These are phyloP conservation scores for Melanotaenia parkinsoni DNA, from an alignment of 2,797 vertebrate genomes.

Conservation along the genomic window DNA sequence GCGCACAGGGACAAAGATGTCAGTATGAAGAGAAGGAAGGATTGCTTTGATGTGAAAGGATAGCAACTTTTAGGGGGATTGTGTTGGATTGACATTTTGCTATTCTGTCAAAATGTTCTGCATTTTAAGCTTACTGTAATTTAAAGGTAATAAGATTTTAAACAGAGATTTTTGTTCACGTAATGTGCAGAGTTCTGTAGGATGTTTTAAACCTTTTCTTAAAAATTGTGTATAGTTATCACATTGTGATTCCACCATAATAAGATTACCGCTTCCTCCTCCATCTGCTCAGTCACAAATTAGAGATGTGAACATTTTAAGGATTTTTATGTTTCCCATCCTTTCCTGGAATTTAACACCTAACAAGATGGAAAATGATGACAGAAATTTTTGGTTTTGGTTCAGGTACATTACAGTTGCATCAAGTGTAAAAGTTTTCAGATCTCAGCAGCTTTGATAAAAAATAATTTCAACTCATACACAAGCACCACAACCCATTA, in stretches of 20 bases:
- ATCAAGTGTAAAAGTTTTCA: conserved; percentile 14
- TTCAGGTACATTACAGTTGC: neutral
- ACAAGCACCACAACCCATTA: conserved; percentile 7
- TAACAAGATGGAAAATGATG: neutral
- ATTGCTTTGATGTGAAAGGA: neutral
- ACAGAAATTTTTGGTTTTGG: neutral
- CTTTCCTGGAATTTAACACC: neutral
- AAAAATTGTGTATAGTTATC: no score
- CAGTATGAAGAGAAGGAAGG: conserved; percentile 26
- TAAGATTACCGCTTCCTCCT: no score
- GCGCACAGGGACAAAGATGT: conserved; percentile 42
- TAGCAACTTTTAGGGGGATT: neutral
- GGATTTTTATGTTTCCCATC: neutral
- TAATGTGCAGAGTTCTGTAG: no score
- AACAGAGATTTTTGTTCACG: no score
- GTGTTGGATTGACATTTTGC: neutral
- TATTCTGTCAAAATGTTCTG: neutral
- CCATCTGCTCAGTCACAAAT: no score
- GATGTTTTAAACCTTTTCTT: no score
- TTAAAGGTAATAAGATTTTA: neutral
- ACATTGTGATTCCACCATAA: no score
- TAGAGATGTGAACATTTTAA: no score
- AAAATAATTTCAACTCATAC: conserved; percentile 18
- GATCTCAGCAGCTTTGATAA: conserved; percentile 29
- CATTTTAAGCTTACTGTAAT: neutral